Conservation (phyloP, 1,140 invertebrate species). For the Drosophila tropicalis region DNA sequence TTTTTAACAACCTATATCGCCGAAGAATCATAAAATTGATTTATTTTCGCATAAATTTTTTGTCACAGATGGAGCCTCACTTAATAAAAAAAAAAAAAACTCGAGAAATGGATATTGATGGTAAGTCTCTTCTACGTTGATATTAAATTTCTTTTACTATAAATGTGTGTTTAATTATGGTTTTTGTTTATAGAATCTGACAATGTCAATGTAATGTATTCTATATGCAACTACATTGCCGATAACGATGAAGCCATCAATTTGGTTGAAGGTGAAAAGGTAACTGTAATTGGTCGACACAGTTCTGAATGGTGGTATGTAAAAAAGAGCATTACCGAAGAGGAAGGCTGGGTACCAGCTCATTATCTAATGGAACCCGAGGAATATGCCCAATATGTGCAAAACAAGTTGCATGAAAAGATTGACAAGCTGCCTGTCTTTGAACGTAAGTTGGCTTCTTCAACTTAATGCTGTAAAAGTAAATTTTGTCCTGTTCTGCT, state of each 20-base stretch:
- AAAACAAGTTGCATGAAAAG: slow-evolving; percentile 94
- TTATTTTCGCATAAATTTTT: slow-evolving; percentile 38
- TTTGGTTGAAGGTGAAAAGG: slow-evolving; percentile 94
- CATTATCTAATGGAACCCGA: slow-evolving; percentile 92
- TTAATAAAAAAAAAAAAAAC: slow-evolving; percentile 82
- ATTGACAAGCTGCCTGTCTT: slow-evolving; percentile 95
- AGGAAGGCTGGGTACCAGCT: slow-evolving; percentile 96
- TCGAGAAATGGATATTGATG: slow-evolving; percentile 76
- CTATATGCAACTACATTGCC: slow-evolving; percentile 93
- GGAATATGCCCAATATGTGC: slow-evolving; percentile 91
- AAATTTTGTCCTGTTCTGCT: slow-evolving; percentile 14
- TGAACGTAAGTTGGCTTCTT: slow-evolving; percentile 89
- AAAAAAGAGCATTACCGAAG: slow-evolving; percentile 93
- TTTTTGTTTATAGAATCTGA: slow-evolving; percentile 85
- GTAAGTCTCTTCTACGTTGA: slow-evolving; percentile 30
- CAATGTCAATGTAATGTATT: slow-evolving; percentile 91
- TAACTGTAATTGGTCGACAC: slow-evolving; percentile 92
- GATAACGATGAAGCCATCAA: slow-evolving; percentile 94
- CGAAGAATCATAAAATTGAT: slow-evolving; percentile 38
- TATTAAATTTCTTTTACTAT: background rate
- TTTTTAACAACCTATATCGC: background rate
- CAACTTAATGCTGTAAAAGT: slow-evolving; percentile 27
- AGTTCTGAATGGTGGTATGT: slow-evolving; percentile 96
- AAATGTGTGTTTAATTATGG: background rate
- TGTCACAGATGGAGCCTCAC: slow-evolving; percentile 72